phyloP scores from a whole-genome alignment of 2,797 vertebrate genomes.

The Hephaestus fuliginosus region DNA sequence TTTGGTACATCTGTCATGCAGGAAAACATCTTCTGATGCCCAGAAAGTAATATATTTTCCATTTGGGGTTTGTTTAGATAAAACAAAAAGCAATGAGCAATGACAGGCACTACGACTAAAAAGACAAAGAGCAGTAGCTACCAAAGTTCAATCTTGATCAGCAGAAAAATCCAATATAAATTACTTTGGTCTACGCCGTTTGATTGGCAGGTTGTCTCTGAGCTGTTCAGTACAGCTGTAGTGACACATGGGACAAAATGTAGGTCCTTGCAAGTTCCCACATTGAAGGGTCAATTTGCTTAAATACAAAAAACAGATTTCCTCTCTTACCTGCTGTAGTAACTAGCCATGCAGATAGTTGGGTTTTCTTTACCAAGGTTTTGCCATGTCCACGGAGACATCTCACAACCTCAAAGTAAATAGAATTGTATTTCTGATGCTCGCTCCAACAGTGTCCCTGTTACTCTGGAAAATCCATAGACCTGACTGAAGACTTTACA shows the following conservation, averaged over 20 bases:
- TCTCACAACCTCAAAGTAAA: neutral
- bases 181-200: neutral
- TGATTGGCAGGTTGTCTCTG: neutral
- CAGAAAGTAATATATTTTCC: slow-evolving; percentile 1
- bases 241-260: neutral
- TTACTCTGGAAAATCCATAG: neutral
- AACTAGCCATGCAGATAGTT: neutral
- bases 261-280: neutral
- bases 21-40: neutral
- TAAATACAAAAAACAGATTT: neutral
- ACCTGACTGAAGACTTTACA: neutral
- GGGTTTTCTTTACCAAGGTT: neutral
- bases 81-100: slow-evolving; percentile 7
- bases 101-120: neutral
- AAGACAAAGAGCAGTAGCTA: neutral
- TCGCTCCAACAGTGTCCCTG: neutral
- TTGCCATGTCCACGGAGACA: neutral
- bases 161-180: neutral
- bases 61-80: slow-evolving; percentile 3
- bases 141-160: neutral
- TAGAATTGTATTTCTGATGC: too few relatives aligned
- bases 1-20: neutral
- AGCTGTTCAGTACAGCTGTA: neutral
- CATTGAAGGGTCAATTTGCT: neutral
- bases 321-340: neutral